Conservation (phyloP, 2,113 vertebrate genomes). For the Clinocottus analis region DNA sequence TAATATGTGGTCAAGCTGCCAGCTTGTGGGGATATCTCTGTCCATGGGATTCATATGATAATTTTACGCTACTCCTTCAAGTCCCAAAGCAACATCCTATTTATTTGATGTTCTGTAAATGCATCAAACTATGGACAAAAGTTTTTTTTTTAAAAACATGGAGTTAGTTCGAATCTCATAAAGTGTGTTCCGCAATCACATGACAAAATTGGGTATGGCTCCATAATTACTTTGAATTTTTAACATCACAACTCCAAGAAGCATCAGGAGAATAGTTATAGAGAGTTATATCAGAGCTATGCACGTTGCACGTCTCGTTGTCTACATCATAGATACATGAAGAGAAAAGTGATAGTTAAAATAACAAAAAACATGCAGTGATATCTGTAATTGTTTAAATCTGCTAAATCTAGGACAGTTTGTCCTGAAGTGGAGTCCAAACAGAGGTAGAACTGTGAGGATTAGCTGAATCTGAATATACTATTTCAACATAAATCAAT, state of each 20-base stretch:
- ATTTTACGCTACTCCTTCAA: background rate
- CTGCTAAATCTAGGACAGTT: constrained; percentile 45
- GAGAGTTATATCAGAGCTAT: background rate
- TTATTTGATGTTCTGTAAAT: background rate
- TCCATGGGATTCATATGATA: constrained; percentile 8
- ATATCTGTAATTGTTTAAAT: constrained; percentile 17
- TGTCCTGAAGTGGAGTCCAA: constrained; percentile 56
- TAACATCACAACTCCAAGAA: background rate
- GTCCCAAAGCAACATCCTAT: background rate
- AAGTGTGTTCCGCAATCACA: background rate
- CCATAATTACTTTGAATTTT: background rate
- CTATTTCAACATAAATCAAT: constrained; percentile 82
- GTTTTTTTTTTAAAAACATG: too few species aligned
- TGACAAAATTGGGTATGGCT: background rate
- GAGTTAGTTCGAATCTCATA: background rate
- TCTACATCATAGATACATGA: background rate
- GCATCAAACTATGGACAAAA: background rate
- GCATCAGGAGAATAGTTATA: background rate
- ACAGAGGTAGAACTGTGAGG: constrained; percentile 58
- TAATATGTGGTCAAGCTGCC: constrained; percentile 25
- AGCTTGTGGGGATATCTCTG: background rate
- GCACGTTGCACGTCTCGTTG: background rate
- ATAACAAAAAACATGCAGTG: constrained; percentile 1
- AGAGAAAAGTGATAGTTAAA: background rate
- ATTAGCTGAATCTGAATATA: constrained; percentile 72